Percentiles rank a stretch among this genome's conserved stretches.
Conservation (phyloP, 64 coral and sea anemone genomes). For the Pocillopora verrucosa region DNA sequence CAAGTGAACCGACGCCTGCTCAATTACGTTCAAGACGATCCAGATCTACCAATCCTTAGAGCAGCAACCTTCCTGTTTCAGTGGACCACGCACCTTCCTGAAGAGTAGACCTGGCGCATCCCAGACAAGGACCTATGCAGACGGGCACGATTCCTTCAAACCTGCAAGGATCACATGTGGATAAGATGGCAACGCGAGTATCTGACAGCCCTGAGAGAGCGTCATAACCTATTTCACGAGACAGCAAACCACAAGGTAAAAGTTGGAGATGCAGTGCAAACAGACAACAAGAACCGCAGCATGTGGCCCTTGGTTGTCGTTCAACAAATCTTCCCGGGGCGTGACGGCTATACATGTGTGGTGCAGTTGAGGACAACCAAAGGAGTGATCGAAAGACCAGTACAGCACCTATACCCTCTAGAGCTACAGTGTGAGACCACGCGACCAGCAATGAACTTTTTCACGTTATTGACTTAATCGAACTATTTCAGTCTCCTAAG, state of each 20-base stretch:
- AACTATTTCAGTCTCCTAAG: no score
- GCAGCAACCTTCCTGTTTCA: background rate
- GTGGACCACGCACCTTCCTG: background rate
- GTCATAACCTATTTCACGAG: background rate
- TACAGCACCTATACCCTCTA: slow-evolving; percentile 55
- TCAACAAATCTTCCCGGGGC: slow-evolving; percentile 33
- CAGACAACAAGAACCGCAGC: slow-evolving; percentile 41
- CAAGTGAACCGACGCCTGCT: background rate
- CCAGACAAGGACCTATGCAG: background rate
- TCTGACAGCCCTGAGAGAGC: background rate
- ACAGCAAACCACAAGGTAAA: slow-evolving; percentile 9
- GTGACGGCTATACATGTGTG: slow-evolving; percentile 43
- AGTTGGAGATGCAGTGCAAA: slow-evolving; percentile 20
- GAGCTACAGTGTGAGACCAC: slow-evolving; percentile 30
- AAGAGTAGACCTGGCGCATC: background rate
- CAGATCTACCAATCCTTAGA: slow-evolving; percentile 1
- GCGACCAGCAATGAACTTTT: background rate
- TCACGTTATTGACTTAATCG: no score
- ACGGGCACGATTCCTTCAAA: background rate
- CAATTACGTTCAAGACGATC: background rate
- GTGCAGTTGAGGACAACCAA: slow-evolving; percentile 36
- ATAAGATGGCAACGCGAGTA: slow-evolving; percentile 5
- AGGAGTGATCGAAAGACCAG: slow-evolving; percentile 38
- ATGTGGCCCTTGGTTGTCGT: slow-evolving; percentile 49
- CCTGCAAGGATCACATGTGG: slow-evolving; percentile 1